Base-by-base conservation (phyloP, 2,888 invertebrate genomes). In the Eudemis profundana region DNA sequence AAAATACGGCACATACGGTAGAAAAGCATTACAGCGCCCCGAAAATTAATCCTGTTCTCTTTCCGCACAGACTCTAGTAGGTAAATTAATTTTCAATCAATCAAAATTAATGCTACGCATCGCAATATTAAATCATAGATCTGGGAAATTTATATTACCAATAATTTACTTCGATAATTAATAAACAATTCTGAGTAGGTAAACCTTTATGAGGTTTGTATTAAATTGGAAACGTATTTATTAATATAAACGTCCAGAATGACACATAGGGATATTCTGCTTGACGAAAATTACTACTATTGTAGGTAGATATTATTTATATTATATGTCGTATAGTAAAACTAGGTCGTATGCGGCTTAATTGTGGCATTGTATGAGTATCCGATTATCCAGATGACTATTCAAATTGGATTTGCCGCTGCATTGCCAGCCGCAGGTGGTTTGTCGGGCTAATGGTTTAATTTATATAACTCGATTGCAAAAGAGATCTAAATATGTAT, bases 321-420 rank as follows among this genome's bases (percentile, higher is more conserved):
- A 10, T 33, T 33, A 33, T 33, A 33, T 33, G 7, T 33, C 7
- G 19, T 7, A 36, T 8, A n/a, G n/a, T 23, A 12, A 23, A 53
- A 53, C 14, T 53, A 21, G 53, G 38, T 38, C 23, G 23, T 23
- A 14, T 53, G 53, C 23, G 53, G 53, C 40, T 53, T 40, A 53
- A 53, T 53, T 40, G 38, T 38, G 53, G 53, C 40, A 53, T 40
- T 53, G 40, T 40, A 40, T 14, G 53, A 40, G 38, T 53, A 53
- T 40, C 53, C 54, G 54, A 50, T 61, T 42, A 50, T 50, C 19
- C 50, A 17, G 29, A 50, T 61, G 29, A 42, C 50, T 50, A 42
- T 61, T 61, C 29, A 27, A 50, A 61, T 42, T 27, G 49, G 40
- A 40, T 38, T 40, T 17, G 23, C 27, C 23, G 50, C 19, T 17